These are phyloP conservation scores for Andrena dorsata DNA, from an alignment of 2,888 invertebrate species.

Conservation along the genomic window DNA sequence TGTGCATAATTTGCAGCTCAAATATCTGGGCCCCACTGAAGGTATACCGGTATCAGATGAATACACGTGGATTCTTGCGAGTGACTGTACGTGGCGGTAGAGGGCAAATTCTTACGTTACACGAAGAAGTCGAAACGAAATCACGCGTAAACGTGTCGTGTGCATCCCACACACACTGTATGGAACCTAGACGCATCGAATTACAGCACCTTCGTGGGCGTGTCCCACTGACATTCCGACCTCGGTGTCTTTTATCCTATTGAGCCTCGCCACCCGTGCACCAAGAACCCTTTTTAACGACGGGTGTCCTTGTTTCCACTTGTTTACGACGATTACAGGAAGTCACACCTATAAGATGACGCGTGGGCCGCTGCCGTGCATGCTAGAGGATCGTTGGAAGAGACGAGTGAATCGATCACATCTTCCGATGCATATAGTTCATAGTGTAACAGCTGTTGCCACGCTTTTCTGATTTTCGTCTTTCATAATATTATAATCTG, in stretches of 20 bases:
- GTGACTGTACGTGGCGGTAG: too few species aligned
- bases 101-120: background rate
- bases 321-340: constrained; percentile 64
- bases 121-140: constrained; percentile 29
- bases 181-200: constrained; percentile 66
- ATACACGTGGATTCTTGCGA: too few species aligned
- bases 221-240: constrained; percentile 71
- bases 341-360: constrained; percentile 57
- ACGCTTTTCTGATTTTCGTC: too few species aligned
- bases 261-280: constrained; percentile 35
- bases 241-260: constrained; percentile 67
- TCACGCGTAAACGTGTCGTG: constrained; percentile 26
- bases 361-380: constrained; percentile 5
- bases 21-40: too few species aligned
- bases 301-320: constrained; percentile 56
- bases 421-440: background rate
- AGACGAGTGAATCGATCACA: background rate
- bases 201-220: constrained; percentile 73
- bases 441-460: too few species aligned
- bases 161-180: constrained; percentile 44
- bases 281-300: constrained; percentile 55
- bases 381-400: constrained; percentile 19
- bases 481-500: too few species aligned
- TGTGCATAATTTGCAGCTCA: too few species aligned
- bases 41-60: too few species aligned